Evolutionary conservation across 2,888 invertebrate species (phyloP), one percentile per base, ranked within the genome.

Genomic region (Colletes collaris): DNA sequence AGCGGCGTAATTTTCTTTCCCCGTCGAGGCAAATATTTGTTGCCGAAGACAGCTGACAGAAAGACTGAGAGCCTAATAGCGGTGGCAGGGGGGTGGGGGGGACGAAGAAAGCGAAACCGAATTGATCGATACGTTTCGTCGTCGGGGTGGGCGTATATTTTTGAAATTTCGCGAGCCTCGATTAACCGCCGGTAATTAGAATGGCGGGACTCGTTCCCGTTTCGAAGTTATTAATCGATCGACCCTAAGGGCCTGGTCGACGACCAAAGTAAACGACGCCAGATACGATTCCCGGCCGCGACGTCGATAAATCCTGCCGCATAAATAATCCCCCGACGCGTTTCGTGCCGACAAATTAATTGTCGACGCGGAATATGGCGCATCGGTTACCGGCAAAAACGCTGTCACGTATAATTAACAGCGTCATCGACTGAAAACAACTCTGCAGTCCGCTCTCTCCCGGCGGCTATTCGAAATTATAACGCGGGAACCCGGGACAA

Each of bases 271-370:
- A 19, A 16, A 16, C 27, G 56, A 56, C 13, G 56, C 44, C 6
- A 56, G n/a, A 44, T 44, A n/a, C 35, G 56, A 68, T 60, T 16
- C 40, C 16, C 6, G 40, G 7, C 13, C 40, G 13, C 19, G 8
- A 5, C 19, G 35, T 19, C 60, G 19, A 37, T 62, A 56, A 67
- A 62, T 58, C 44, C 62, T 16, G 53, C 37, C 11, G 49, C 58
- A 19, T 46, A 62, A 76, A 67, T 62, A 74, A 67, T 67, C 56
- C 4, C 8, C 4, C 8, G 49, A 40, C 40, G 27, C 59, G 50
- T 62, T 58, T 27, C 46, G 0, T 52, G 52, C n/a, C 59, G 76
- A 60, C 59, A 16, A 72, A 65, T 59, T 76, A 63, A 52, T 67
- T 16, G 60, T 27, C 65, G 49, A 53, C 37, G 19, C 52, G n/a